Percentiles rank a stretch among this genome's conserved stretches.
These are phyloP conservation scores for Enteromius anoplus DNA, from an alignment of 2,797 vertebrate genomes.

Conservation along the genomic window DNA sequence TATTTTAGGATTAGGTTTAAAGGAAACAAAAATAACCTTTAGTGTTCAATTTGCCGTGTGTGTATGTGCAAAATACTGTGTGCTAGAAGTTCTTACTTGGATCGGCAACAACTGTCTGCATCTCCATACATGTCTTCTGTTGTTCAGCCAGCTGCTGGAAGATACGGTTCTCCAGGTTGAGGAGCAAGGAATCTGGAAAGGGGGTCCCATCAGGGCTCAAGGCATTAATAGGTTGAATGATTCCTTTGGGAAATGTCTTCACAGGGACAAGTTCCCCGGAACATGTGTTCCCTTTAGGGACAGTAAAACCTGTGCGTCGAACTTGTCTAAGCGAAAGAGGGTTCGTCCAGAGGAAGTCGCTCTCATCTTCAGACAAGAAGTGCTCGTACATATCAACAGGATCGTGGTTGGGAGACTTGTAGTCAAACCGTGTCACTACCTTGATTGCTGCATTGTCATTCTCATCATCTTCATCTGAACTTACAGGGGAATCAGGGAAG, in stretches of 20 bases:
- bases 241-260: slow-evolving; percentile 47
- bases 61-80: not conserved
- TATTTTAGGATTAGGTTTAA: not conserved
- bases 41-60: not conserved
- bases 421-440: slow-evolving; percentile 68
- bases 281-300: slow-evolving; percentile 49
- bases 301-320: slow-evolving; percentile 51
- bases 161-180: slow-evolving; percentile 68
- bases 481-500: slow-evolving; percentile 77
- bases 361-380: slow-evolving; percentile 70
- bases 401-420: slow-evolving; percentile 45
- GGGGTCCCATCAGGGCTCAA: slow-evolving; percentile 58
- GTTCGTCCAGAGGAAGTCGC: slow-evolving; percentile 73
- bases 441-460: slow-evolving; percentile 58
- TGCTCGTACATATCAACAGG: slow-evolving; percentile 80
- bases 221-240: slow-evolving; percentile 51
- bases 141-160: slow-evolving; percentile 63
- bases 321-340: slow-evolving; percentile 74
- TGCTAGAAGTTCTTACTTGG: slow-evolving; percentile 72
- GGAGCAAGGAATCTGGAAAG: slow-evolving; percentile 66
- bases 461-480: slow-evolving; percentile 74
- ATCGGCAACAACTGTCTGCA: slow-evolving; percentile 68
- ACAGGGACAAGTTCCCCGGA: slow-evolving; percentile 52
- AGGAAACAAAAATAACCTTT: not conserved
- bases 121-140: slow-evolving; percentile 62